Evolutionary conservation across 2,113 vertebrate genomes (phyloP).

Genomic region (Erinaceus europaeus): DNA sequence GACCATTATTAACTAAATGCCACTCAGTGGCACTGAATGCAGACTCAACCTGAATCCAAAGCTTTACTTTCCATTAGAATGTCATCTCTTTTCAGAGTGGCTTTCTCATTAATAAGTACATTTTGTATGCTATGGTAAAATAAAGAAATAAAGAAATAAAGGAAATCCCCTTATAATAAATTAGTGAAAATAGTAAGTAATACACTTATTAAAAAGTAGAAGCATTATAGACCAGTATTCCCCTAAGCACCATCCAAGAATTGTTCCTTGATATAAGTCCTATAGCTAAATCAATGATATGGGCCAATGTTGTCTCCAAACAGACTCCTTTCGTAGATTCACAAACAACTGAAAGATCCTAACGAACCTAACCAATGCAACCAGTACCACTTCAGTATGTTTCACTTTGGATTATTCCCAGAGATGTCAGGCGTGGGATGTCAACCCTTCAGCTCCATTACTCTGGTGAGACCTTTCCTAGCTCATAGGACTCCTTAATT

Average conservation of each 20-base stretch:
- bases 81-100: not conserved
- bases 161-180: too few relatives aligned
- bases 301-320: not conserved
- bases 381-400: too few relatives aligned
- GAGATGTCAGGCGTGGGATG: too few relatives aligned
- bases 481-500: too few relatives aligned
- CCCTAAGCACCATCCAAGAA: not conserved
- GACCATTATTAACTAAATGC: rapidly evolving
- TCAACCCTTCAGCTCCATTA: too few relatives aligned
- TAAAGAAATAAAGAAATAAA: too few relatives aligned
- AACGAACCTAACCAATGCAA: too few relatives aligned
- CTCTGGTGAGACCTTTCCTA: too few relatives aligned
- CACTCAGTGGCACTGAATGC: not conserved
- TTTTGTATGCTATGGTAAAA: not conserved
- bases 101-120: not conserved
- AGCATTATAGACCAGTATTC: not conserved
- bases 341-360: not conserved
- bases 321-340: not conserved
- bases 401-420: too few relatives aligned
- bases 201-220: not conserved
- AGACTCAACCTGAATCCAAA: not conserved
- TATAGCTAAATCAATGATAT: not conserved
- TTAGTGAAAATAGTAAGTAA: too few relatives aligned
- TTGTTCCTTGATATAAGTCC: not conserved
- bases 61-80: not conserved